Evolutionary conservation across 2,888 invertebrate species (phyloP).

Genomic region (Anoplius nigerrimus): DNA sequence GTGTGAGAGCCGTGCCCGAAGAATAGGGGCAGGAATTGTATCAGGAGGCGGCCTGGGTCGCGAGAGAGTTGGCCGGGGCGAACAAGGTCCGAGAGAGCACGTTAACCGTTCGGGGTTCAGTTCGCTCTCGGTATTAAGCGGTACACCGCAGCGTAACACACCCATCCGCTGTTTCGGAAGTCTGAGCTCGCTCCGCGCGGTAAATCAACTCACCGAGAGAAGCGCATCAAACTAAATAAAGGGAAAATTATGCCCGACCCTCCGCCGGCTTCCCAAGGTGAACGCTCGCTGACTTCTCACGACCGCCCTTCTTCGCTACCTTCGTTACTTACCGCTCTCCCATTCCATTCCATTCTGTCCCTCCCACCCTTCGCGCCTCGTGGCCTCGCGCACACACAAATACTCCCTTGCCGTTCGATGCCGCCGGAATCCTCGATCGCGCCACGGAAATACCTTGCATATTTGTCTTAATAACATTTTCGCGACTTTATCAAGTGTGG

Average conservation of each 20-base stretch:
- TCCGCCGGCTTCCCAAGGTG: constrained; percentile 39
- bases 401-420: constrained; percentile 7
- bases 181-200: constrained; percentile 41
- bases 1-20: no score
- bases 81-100: constrained; percentile 1
- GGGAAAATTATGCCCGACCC: constrained; percentile 55
- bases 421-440: no score
- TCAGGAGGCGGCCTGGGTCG: not conserved
- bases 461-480: no score
- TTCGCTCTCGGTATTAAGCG: no score
- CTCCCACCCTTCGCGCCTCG: no score
- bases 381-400: constrained; percentile 7
- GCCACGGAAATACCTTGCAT: no score
- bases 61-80: not conserved
- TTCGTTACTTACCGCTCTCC: no score
- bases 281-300: no score
- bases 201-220: constrained; percentile 49
- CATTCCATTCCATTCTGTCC: no score
- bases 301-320: not conserved
- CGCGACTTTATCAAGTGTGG: no score
- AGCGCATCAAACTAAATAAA: constrained; percentile 50
- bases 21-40: no score
- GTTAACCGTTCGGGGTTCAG: not conserved
- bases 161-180: constrained; percentile 46
- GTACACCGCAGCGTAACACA: constrained; percentile 20